Conservation (phyloP, 2,888 invertebrate genomes). For the Keiferia lycopersicella region DNA sequence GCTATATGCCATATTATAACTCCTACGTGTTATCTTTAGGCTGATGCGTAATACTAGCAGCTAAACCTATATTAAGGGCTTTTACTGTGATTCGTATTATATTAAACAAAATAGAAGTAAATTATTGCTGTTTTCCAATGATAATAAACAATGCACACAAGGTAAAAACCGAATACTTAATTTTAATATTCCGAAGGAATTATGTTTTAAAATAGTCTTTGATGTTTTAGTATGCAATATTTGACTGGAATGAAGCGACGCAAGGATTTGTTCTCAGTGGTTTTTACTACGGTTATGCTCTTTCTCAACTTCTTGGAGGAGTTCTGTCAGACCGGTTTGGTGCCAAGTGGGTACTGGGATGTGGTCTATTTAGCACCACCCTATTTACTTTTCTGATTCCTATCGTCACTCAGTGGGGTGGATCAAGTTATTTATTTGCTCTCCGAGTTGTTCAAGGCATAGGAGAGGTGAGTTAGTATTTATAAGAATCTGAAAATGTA, state of each 20-base stretch:
- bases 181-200: too few relatives aligned
- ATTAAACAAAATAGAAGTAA: too few relatives aligned
- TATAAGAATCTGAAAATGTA: too few relatives aligned
- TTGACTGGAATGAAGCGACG: slow-evolving; percentile 80
- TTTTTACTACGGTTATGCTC: slow-evolving; percentile 88
- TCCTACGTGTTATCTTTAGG: too few relatives aligned
- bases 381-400: slow-evolving; percentile 88
- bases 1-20: too few relatives aligned
- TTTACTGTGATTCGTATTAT: too few relatives aligned
- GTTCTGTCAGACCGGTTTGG: slow-evolving; percentile 86
- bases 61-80: too few relatives aligned
- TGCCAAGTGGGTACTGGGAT: slow-evolving; percentile 86
- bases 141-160: too few relatives aligned
- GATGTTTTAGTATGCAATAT: slow-evolving; percentile 44
- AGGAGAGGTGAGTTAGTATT: slow-evolving; percentile 80
- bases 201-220: not conserved
- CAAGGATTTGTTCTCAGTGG: slow-evolving; percentile 86
- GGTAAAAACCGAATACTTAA: not conserved
- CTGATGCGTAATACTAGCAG: too few relatives aligned
- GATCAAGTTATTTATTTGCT: slow-evolving; percentile 61
- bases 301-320: slow-evolving; percentile 89
- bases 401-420: slow-evolving; percentile 72
- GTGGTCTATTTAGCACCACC: slow-evolving; percentile 87
- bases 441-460: slow-evolving; percentile 84
- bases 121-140: too few relatives aligned